A percentile compares a stretch with the other conserved stretches of the same genome.
These are phyloP conservation scores for Esox lucius DNA, from an alignment of 2,797 vertebrate species.

Conservation along the genomic window DNA sequence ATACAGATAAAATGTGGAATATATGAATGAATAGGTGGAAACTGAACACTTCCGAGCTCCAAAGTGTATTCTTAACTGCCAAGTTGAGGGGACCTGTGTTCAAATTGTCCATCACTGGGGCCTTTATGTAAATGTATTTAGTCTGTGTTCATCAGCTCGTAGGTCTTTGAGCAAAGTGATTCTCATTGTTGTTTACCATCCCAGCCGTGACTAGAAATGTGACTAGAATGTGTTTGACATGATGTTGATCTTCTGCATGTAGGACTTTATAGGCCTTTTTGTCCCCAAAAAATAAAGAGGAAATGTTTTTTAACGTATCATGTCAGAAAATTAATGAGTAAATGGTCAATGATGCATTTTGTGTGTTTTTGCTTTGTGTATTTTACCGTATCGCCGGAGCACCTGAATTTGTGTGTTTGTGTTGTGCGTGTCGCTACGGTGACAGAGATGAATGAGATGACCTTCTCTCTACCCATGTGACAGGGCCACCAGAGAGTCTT, in stretches of 20 bases:
- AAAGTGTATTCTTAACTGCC: slow-evolving; percentile 64
- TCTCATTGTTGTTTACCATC: slow-evolving; percentile 78
- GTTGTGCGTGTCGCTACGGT: not conserved
- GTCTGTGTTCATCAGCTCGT: slow-evolving; percentile 69
- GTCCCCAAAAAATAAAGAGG: slow-evolving; percentile 71
- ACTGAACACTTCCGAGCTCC: slow-evolving; percentile 7
- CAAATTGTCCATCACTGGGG: slow-evolving; percentile 68
- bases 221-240: slow-evolving; percentile 86
- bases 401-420: slow-evolving; percentile 3
- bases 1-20: not conserved
- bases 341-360: not conserved
- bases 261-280: slow-evolving; percentile 77
- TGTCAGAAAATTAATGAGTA: not conserved
- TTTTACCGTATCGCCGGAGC: not conserved
- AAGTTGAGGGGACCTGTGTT: slow-evolving; percentile 47
- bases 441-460: slow-evolving; percentile 28
- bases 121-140: slow-evolving; percentile 55
- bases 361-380: not conserved
- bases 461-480: slow-evolving; percentile 18
- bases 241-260: slow-evolving; percentile 88
- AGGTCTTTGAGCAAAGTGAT: slow-evolving; percentile 64
- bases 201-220: slow-evolving; percentile 75
- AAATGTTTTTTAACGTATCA: slow-evolving; percentile 54
- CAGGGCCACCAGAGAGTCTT: slow-evolving; percentile 2
- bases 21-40: not conserved